Conservation (phyloP, 2,888 invertebrate species). For the Aplocera efformata region DNA sequence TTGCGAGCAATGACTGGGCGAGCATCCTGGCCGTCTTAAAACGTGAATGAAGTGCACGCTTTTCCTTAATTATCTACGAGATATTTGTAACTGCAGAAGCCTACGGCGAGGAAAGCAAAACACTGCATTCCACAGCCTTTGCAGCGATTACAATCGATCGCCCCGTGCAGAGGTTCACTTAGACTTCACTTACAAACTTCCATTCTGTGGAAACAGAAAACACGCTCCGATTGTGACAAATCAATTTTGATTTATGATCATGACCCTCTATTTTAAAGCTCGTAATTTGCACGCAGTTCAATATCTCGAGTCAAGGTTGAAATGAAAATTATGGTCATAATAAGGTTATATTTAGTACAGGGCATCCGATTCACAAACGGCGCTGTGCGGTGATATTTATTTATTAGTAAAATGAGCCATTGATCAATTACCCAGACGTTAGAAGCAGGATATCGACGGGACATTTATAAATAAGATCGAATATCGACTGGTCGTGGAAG, state of each 20-base stretch:
- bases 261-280: slow-evolving; percentile 8
- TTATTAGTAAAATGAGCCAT: slow-evolving; percentile 3
- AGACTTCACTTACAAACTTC: slow-evolving; percentile 15
- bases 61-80: slow-evolving; percentile 17
- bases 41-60: slow-evolving; percentile 21
- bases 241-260: slow-evolving; percentile 23
- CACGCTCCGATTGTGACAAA: slow-evolving; percentile 18
- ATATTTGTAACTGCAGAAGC: slow-evolving; percentile 16
- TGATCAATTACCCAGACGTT: slow-evolving; percentile 20
- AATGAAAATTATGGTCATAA: slow-evolving; percentile 7
- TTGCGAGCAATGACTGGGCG: slow-evolving; percentile 29
- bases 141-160: slow-evolving; percentile 30
- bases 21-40: slow-evolving; percentile 9
- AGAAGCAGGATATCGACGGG: slow-evolving; percentile 20
- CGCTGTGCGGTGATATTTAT: too few species aligned
- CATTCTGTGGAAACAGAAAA: slow-evolving; percentile 17
- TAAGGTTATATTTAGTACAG: slow-evolving; percentile 9
- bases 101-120: slow-evolving; percentile 20
- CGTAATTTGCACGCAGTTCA: slow-evolving; percentile 8
- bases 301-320: slow-evolving; percentile 9
- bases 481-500: slow-evolving; percentile 32
- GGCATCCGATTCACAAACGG: too few species aligned
- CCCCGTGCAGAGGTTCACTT: slow-evolving; percentile 26
- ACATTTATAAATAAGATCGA: slow-evolving; percentile 28
- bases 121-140: slow-evolving; percentile 28